Base-by-base conservation (phyloP, 2,797 vertebrate species). In the Pristis pectinata region DNA sequence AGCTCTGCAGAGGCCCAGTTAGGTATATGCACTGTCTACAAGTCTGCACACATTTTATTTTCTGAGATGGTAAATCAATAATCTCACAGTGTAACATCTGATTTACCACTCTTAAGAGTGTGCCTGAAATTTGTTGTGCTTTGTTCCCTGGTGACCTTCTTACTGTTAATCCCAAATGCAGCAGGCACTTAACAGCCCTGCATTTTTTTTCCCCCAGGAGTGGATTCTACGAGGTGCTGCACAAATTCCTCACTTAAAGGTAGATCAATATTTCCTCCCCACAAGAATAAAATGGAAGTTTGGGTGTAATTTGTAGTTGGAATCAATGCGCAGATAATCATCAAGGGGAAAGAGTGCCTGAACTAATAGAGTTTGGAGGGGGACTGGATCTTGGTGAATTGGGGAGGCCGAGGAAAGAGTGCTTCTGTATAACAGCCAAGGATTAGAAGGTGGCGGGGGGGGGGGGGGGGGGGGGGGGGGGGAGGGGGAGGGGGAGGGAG, bases 51-150 rank as follows among this genome's bases (percentile, higher is more conserved):
- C 15, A 19, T 80, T 44, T 80, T 80, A 41, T 44, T 10, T 37
- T 41, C 79, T 80, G 79, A 80, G 37, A 80, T 80, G 79, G 37
- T 41, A 80, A 80, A 80, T 80, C 79, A 80, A 80, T 80, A 80
- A 80, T 79, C 10, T 17, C 37, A 22, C n/a, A 80, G 41, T 79
- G 76, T 79, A 79, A 17, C n/a, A 9, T 10, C n/a, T 79, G 76
- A 80, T 41, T 80, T 80, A 24, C 41, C 41, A 80, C 79, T 44
- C 37, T 41, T 41, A 79, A 80, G 41, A 37, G 37, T 80, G 80
- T 44, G 37, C 13, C 41, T 44, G 37, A 80, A 17, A 80, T 44
- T 80, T 22, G 17, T 80, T 22, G 15, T 41, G n/a, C 79, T 80
- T 80, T 22, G n/a, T 80, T 80, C 79, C 79, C 37, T 80, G 5